A percentile compares a stretch with the other conserved stretches of the same genome.
phyloP scores from a whole-genome alignment of 2,888 invertebrate genomes.

The Junonia oenone region DNA sequence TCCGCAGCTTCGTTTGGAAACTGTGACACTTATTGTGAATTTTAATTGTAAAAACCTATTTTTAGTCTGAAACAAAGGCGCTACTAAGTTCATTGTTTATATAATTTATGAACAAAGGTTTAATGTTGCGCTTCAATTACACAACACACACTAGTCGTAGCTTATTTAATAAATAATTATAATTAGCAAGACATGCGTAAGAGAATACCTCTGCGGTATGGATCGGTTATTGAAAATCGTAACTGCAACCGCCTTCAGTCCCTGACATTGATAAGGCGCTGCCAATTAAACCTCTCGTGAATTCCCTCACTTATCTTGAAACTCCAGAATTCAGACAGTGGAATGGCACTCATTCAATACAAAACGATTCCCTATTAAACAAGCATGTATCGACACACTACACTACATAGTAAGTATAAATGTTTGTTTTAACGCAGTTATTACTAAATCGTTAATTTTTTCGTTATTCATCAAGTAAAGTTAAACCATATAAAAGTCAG shows the following conservation, averaged over 20 bases:
- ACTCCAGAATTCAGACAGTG: no score
- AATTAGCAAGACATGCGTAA: background rate
- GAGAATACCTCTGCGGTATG: background rate
- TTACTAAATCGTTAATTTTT: no score
- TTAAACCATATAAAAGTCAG: no score
- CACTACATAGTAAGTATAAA: no score
- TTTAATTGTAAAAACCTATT: conserved; percentile 6
- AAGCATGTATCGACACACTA: no score
- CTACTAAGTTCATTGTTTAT: background rate
- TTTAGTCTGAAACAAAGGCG: background rate
- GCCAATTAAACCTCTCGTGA: background rate
- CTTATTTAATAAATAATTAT: background rate
- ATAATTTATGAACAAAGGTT: background rate
- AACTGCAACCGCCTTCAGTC: background rate
- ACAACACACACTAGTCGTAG: background rate
- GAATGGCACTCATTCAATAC: background rate
- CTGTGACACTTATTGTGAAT: conserved; percentile 8
- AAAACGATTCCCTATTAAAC: no score
- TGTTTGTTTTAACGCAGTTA: no score
- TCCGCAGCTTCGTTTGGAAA: conserved; percentile 13
- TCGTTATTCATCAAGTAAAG: no score
- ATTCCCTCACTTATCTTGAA: no score
- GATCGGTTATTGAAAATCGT: background rate
- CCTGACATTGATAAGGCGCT: background rate
- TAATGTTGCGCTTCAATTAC: background rate